Evolutionary conservation across 2,888 invertebrate genomes (phyloP).

Genomic region (Dioctria linearis): DNA sequence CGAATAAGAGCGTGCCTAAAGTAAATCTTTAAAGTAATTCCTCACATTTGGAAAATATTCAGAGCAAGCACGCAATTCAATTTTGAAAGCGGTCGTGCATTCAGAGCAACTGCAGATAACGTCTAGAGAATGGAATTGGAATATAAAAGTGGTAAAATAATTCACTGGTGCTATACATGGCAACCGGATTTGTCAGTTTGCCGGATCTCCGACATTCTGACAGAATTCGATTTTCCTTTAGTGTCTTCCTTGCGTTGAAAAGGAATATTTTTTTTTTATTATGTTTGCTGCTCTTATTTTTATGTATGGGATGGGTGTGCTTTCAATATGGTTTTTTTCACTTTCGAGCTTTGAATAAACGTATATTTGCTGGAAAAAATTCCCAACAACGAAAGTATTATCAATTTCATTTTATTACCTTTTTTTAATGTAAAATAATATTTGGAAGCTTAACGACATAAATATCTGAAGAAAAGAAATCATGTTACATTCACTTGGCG

Average conservation of each 20-base stretch:
- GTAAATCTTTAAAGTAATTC: background rate
- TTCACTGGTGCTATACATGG: conserved; percentile 6
- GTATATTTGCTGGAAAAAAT: no score
- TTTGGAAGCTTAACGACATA: no score
- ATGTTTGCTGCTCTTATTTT: no score
- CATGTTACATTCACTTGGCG: no score
- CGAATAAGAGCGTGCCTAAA: background rate
- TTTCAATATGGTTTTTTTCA: no score
- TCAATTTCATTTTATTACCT: no score
- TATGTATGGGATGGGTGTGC: no score
- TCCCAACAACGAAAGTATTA: no score
- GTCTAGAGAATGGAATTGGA: conserved; percentile 18
- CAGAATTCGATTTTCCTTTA: conserved; percentile 10
- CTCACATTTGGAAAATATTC: background rate
- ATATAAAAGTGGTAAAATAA: conserved; percentile 18
- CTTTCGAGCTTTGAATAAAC: no score
- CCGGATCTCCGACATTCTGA: background rate
- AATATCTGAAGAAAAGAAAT: no score
- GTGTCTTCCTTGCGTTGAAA: background rate
- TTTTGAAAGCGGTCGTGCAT: conserved; percentile 18
- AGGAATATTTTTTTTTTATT: no score
- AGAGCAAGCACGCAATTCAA: conserved; percentile 14
- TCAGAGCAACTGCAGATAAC: background rate
- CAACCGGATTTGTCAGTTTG: conserved; percentile 9
- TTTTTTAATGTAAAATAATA: no score